These are phyloP conservation scores for Calypte anna DNA, from an alignment of 2,113 vertebrate genomes.

Conservation along the genomic window DNA sequence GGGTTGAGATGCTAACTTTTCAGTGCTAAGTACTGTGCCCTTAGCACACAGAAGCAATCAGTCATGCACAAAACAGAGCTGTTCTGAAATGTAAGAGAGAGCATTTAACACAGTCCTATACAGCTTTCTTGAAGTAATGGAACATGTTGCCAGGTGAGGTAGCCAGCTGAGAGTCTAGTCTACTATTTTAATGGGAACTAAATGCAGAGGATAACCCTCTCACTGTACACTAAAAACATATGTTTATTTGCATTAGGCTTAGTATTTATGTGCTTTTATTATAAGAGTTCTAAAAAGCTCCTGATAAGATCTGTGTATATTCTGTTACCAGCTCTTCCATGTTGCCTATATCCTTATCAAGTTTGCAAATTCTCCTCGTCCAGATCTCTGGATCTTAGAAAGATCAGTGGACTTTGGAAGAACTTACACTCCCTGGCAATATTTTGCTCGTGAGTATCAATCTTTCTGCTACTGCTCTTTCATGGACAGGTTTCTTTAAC, in stretches of 20 bases:
- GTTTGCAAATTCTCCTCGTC: constrained; percentile 95
- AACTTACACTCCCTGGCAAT: constrained; percentile 91
- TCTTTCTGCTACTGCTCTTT: background rate
- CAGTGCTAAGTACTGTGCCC: background rate
- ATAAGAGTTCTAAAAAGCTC: background rate
- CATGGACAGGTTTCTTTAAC: background rate
- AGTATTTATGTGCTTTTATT: background rate
- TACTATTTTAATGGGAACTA: background rate
- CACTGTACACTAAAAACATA: background rate
- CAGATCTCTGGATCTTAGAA: constrained; percentile 93
- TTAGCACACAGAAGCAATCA: background rate
- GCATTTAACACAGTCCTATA: background rate
- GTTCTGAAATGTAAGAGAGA: background rate
- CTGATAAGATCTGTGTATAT: constrained; percentile 16
- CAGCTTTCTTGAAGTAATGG: background rate
- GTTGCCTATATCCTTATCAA: constrained; percentile 94
- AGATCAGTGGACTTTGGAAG: constrained; percentile 89
- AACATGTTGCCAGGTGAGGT: background rate
- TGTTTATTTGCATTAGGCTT: background rate
- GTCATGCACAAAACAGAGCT: background rate
- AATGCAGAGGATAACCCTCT: background rate
- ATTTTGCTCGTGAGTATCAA: constrained; percentile 92
- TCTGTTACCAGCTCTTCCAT: constrained; percentile 87
- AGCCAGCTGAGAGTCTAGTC: background rate
- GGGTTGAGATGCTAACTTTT: background rate